Conservation (phyloP, 2,797 vertebrate species). For the Spinibarbus caldwelli region DNA sequence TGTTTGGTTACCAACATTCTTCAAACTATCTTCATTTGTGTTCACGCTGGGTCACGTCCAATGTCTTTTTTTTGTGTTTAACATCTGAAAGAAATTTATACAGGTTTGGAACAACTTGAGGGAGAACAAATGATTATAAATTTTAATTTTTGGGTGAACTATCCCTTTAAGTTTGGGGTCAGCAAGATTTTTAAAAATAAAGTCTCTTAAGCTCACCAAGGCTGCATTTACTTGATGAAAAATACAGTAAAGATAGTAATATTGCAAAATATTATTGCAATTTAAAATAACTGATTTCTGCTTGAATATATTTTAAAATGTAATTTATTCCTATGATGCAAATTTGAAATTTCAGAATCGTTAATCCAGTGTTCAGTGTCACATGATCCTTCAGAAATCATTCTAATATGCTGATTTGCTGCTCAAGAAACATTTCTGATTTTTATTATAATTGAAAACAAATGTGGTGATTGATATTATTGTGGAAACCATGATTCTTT, state of each 20-base stretch:
- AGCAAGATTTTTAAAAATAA: background rate
- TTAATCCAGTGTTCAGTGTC: too few species aligned
- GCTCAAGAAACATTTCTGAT: background rate
- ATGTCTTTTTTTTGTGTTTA: too few species aligned
- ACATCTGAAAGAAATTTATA: background rate
- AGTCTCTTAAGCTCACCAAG: background rate
- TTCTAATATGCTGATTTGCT: background rate
- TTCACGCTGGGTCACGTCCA: too few species aligned
- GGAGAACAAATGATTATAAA: background rate
- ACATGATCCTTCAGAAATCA: too few species aligned
- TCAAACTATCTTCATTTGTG: background rate
- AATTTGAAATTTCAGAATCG: background rate
- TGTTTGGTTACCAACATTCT: too few species aligned
- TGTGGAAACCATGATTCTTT: background rate
- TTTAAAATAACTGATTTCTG: background rate
- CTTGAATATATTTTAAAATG: background rate
- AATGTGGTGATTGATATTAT: too few species aligned
- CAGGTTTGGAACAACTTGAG: background rate
- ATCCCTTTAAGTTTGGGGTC: background rate
- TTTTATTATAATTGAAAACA: background rate
- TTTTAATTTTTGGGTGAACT: background rate
- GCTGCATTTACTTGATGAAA: background rate
- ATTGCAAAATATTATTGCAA: background rate
- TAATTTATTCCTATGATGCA: background rate
- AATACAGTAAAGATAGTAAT: background rate